Conservation (phyloP, 2,888 invertebrate genomes). For the Choristoneura rosaceana region DNA sequence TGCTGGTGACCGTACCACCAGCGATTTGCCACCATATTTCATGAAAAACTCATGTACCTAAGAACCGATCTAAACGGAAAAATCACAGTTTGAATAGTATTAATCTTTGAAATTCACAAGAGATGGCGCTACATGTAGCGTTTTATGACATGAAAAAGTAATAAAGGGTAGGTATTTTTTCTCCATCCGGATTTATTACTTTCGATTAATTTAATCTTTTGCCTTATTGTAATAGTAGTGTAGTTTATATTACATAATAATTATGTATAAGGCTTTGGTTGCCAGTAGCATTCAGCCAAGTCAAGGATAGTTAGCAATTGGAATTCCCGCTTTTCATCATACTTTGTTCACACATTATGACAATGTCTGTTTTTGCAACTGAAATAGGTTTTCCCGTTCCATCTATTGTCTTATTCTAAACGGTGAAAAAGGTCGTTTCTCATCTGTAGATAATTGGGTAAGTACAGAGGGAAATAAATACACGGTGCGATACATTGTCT, state of each 20-base stretch:
- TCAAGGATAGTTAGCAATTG: constrained; percentile 3
- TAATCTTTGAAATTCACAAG: neutral
- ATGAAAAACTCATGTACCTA: too few species aligned
- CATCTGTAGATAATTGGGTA: neutral
- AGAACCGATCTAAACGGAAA: too few species aligned
- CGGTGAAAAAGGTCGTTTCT: constrained; percentile 6
- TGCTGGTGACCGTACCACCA: too few species aligned
- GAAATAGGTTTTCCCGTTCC: constrained; percentile 8
- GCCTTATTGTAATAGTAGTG: too few species aligned
- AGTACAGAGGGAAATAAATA: neutral
- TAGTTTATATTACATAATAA: neutral
- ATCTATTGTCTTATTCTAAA: neutral
- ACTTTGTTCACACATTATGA: constrained; percentile 2
- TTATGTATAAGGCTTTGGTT: neutral
- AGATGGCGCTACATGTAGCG: constrained; percentile 30
- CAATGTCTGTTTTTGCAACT: neutral
- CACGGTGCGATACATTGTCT: too few species aligned
- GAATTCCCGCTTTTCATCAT: constrained; percentile 1
- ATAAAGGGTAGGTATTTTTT: neutral
- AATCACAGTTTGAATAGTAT: neutral
- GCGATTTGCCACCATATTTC: too few species aligned
- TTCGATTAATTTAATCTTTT: too few species aligned
- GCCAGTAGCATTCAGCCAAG: neutral
- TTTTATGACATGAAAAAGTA: neutral
- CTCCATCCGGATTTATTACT: neutral